Base-by-base conservation (phyloP, 2,797 vertebrate species). In the Tolypeutes matacus region DNA sequence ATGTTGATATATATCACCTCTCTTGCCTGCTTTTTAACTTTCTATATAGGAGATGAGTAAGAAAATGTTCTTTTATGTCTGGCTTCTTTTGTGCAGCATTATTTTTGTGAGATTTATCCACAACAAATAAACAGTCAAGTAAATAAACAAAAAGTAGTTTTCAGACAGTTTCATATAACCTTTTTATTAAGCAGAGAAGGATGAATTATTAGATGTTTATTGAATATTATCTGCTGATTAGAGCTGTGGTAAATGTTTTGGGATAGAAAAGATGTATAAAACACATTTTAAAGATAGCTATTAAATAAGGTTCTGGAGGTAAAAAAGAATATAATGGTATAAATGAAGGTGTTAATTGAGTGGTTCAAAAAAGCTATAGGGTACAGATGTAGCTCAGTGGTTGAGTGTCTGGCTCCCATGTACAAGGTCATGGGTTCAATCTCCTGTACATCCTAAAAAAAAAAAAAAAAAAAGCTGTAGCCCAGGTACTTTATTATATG, bases 161-260 rank as follows among this genome's bases (percentile, higher is more conserved):
- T 87, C 29, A 88, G 25, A 77, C 46, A n/a, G n/a, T 70, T 84
- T 5, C n/a, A 2, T 75, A 10, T 46, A 93, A 27, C 62, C 62
- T 31, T 97, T 97, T 89, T 82, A 58, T 86, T 58, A 86, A 65
- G 27, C 53, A 83, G 39, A 86, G 42, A 94, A 69, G 67, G n/a
- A 25, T 56, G 64, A 81, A 21, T 42, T 83, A 78, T 56, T 65
- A 93, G 15, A 72, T 73, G 8, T 80, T 87, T 82, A 62, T 85
- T 77, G 80, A 86, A 42, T 86, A 64, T 31, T 42, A 58, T 69
- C 20, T 62, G 36, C 31, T 60, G 56, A 53, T 60, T 51, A 92
- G n/a, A 86, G 51, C 67, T 91, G 34, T 85, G 27, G 78, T 67
- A 56, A 93, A 81, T 81, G 29, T 49, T 91, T 85, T 88, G n/a